phyloP scores from a whole-genome alignment of 2,113 vertebrate species.

The Poecile atricapillus region DNA sequence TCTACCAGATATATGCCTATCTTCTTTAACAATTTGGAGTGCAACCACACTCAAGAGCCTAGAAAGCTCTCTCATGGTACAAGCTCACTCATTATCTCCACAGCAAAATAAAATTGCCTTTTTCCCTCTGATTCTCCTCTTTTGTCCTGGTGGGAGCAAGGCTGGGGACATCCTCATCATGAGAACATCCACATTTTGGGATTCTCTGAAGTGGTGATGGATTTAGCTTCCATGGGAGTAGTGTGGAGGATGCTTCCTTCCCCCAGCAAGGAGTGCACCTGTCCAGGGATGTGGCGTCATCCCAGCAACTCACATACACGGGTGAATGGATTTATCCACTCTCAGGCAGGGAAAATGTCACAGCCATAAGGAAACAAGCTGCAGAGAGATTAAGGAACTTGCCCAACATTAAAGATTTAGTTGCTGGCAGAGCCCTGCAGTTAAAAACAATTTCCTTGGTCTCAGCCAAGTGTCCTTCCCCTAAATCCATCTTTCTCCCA shows the following conservation, averaged over 20 bases:
- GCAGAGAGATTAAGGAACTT: background rate
- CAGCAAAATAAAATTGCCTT: background rate
- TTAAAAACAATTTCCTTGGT: background rate
- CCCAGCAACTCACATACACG: background rate
- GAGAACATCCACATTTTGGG: background rate
- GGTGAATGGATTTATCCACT: background rate
- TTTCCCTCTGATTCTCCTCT: background rate
- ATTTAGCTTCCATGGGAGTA: background rate
- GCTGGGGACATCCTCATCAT: rapidly evolving
- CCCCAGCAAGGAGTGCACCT: background rate
- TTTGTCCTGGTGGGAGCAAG: background rate
- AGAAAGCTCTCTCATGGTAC: background rate
- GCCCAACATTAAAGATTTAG: background rate
- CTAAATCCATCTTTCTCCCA: background rate
- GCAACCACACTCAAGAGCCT: background rate
- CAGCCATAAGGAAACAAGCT: background rate
- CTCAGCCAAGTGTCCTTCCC: background rate
- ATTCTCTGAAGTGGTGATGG: background rate
- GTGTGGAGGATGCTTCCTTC: background rate
- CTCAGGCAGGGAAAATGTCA: background rate
- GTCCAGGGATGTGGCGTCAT: background rate
- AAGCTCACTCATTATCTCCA: background rate
- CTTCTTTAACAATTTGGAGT: background rate
- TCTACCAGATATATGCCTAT: background rate
- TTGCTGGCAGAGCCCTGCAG: background rate